Conservation (phyloP, 92 coral and sea anemone species). For the Palythoa grandiflora region DNA sequence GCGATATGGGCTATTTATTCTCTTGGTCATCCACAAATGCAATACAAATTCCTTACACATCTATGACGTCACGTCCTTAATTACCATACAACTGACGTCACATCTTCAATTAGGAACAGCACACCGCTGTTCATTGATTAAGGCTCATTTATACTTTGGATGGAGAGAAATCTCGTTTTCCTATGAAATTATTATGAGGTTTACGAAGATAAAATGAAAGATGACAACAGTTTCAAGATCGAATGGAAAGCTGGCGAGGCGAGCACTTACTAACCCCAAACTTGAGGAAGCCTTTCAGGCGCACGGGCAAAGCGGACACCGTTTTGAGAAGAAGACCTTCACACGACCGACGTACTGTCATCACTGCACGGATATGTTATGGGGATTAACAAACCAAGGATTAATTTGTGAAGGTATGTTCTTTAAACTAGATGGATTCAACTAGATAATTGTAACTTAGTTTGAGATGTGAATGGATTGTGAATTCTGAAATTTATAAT, state of each 20-base stretch:
- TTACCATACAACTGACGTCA: slow-evolving; percentile 8
- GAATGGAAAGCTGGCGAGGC: slow-evolving; percentile 18
- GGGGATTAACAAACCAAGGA: slow-evolving; percentile 97
- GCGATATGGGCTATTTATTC: too few relatives aligned
- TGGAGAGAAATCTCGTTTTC: background rate
- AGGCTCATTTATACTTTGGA: background rate
- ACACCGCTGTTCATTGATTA: slow-evolving; percentile 30
- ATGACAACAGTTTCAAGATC: slow-evolving; percentile 30
- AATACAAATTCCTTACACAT: background rate
- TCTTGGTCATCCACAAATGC: too few relatives aligned
- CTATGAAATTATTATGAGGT: background rate
- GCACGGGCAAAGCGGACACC: slow-evolving; percentile 97
- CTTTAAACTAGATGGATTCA: background rate
- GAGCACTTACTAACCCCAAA: slow-evolving; percentile 73
- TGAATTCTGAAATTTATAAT: background rate
- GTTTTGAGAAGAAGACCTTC: slow-evolving; percentile 80
- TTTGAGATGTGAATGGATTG: background rate
- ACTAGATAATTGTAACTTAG: background rate
- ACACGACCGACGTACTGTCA: slow-evolving; percentile 94
- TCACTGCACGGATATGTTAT: slow-evolving; percentile 93
- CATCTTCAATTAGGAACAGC: background rate
- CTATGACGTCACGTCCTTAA: background rate
- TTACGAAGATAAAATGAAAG: background rate
- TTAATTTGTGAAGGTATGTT: slow-evolving; percentile 88
- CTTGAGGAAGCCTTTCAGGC: slow-evolving; percentile 90